Evolutionary conservation across 2,113 vertebrate genomes (phyloP).

Genomic region (Oreamnos americanus): DNA sequence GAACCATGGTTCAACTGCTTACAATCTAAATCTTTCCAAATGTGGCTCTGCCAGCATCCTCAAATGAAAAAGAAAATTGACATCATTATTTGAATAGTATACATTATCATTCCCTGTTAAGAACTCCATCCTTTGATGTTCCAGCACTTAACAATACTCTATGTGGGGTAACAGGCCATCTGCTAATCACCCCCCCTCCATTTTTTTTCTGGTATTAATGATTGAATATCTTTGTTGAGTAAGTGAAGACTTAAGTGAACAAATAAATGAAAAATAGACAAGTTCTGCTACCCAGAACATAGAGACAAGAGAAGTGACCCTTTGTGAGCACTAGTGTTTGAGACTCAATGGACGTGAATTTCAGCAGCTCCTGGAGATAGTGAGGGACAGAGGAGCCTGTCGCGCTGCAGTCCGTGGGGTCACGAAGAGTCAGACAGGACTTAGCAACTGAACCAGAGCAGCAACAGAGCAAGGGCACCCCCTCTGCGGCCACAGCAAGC

Average conservation of each 20-base stretch:
- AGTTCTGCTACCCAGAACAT: neutral
- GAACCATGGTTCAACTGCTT: neutral
- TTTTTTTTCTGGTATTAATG: neutral
- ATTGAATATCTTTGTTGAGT: neutral
- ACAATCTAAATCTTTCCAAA: neutral
- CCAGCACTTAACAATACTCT: neutral
- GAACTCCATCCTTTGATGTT: neutral
- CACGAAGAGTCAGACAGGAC: neutral
- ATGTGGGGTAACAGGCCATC: neutral
- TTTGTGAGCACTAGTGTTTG: neutral
- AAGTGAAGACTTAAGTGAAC: neutral
- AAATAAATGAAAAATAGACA: neutral
- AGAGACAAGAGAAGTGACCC: neutral
- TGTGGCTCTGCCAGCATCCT: neutral
- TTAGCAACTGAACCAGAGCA: fast-evolving
- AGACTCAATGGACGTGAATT: neutral
- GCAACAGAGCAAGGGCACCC: fast-evolving
- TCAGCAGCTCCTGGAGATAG: neutral
- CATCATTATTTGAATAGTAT: neutral
- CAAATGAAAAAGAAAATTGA: neutral
- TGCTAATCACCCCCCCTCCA: fast-evolving
- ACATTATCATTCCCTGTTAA: neutral
- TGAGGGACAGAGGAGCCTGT: neutral
- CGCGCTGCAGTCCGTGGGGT: fast-evolving
- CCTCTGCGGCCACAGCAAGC: neutral